Base-by-base conservation (phyloP, 2,888 invertebrate species). In the Deilephila porcellus region DNA sequence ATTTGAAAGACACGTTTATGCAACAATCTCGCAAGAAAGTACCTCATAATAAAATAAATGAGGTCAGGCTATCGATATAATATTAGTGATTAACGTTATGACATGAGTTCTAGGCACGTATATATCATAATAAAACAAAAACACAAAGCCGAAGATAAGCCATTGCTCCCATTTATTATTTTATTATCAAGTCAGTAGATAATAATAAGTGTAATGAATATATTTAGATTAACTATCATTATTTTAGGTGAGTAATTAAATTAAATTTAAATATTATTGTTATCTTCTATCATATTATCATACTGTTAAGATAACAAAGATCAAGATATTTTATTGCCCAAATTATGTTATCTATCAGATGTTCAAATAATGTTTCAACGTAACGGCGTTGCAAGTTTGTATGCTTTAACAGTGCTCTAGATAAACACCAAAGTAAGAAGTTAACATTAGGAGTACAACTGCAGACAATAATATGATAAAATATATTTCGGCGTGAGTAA, bases 1-100 rank as follows among this genome's bases (percentile, higher is more conserved):
- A 67, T 56, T 37, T 53, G 45, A 73, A 73, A 73, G 56, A 64
- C 25, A 56, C 60, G 4, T 56, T 64, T 67, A 25, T 73, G 67
- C 67, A 73, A 52, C 45, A 19, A 62, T 34, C n/a, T 64, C 11
- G 64, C 20, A 45, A 11, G 64, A 20, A 64, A 64, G 11, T 45
- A 64, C 17, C 60, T 29, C 17, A 60, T 29, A 60, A 32, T 60
- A 29, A 60, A 60, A 32, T 29, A 60, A 64, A 45, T 7, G 20
- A 20, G 45, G 20, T 64, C 63, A 63, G n/a, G 64, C 45, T 37
- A 37, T 45, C 37, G 45, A 45, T 14, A 45, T 37, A 64, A 20
- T 60, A 29, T 20, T 8, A 45, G 3, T 5, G n/a, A 64, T n/a
- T 56, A 32, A 60, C 11, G 5, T 45, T n/a, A 45, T 20, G 20